phyloP scores from a whole-genome alignment of 2,888 invertebrate genomes.

The Anodontia alba region DNA sequence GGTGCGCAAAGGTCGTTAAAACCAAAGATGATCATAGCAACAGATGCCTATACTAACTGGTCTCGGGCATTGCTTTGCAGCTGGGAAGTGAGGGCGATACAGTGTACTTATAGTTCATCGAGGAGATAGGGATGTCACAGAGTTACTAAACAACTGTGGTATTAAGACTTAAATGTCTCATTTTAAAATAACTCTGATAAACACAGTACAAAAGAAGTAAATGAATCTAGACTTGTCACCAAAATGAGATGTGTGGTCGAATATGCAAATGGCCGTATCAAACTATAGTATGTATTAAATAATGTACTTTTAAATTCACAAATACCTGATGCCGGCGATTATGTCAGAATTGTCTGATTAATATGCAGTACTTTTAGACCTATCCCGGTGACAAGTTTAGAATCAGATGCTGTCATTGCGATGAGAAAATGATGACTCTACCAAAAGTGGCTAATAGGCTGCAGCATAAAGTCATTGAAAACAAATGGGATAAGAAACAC shows the following conservation, averaged over 20 bases:
- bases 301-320: slow-evolving; percentile 8
- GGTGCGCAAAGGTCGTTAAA: slow-evolving; percentile 41
- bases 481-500: background rate
- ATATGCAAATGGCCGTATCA: slow-evolving; percentile 25
- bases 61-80: slow-evolving; percentile 32
- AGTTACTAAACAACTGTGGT: slow-evolving; percentile 10
- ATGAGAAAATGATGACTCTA: background rate
- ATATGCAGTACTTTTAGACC: slow-evolving; percentile 3
- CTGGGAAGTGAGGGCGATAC: slow-evolving; percentile 26
- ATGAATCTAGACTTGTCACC: slow-evolving; percentile 8
- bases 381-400: background rate
- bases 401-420: background rate
- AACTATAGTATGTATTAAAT: slow-evolving; percentile 24
- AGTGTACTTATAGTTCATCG: slow-evolving; percentile 29
- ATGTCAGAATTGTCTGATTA: background rate
- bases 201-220: slow-evolving; percentile 5
- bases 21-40: slow-evolving; percentile 40
- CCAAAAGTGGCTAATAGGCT: background rate
- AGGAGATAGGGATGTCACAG: slow-evolving; percentile 26
- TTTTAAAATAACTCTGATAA: background rate
- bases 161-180: slow-evolving; percentile 25
- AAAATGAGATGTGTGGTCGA: slow-evolving; percentile 24
- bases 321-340: background rate
- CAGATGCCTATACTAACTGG: slow-evolving; percentile 34
- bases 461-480: background rate